Evolutionary conservation across 64 coral and sea anemone genomes (phyloP), one percentile per base, ranked within the genome.

Genomic region (Pachyseris speciosa): DNA sequence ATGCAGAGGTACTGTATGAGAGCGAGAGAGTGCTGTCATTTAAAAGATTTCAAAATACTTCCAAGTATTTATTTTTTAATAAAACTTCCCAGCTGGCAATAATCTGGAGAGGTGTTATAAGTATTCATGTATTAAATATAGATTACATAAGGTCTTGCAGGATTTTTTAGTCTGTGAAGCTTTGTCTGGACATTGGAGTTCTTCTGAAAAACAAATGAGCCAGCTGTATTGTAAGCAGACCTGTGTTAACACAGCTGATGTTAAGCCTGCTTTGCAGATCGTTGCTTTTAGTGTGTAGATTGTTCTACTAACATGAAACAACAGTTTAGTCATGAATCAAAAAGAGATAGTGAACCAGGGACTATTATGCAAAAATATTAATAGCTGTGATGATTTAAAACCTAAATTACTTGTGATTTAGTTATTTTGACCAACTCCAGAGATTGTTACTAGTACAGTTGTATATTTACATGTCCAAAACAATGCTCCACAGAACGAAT

Each of bases 61-160:
- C 22, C 29, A 34, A 81, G 53, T 81, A 81, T 81, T 81, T 81
- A 81, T 71, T 81, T 81, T 81, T 81, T 58, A 81, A 58, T 38
- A 47, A 80, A 39, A 34, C 53, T 61, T 61, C 63, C 32, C 77
- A 61, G 77, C 52, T 36, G 53, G 53, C 29, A 69, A 13, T 69
- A 80, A 57, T 59, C 75, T 80, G 75, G 75, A 80, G 10, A 53
- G 49, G 15, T 80, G 75, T 80, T n/a, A 32, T 32, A 33, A 10
- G 2, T 58, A 58, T 69, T 69, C 29, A 20, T 39, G 19, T 75
- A 45, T 31, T 58, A 33, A 69, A 69, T 69, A 65, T 30, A 69
- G 28, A 69, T 69, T 69, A 3, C 22, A 34, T 38, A 16, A n/a
- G 51, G 32, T 55, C 30, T 80, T 34, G 48, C 49, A 58, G 28